phyloP scores from a whole-genome alignment of 2,888 invertebrate species.

The Drosophila quinaria region DNA sequence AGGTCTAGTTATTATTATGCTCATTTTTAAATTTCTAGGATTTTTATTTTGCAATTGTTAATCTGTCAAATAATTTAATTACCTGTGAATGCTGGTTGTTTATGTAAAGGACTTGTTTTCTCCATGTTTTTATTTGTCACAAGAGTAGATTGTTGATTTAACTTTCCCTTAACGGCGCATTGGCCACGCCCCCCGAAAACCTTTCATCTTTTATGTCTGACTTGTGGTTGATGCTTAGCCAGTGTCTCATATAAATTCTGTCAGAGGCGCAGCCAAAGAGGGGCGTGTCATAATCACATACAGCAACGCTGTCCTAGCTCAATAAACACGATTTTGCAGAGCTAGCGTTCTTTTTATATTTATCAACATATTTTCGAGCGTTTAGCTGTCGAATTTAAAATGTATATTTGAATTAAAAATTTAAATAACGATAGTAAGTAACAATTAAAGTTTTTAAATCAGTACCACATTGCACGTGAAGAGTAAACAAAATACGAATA shows the following conservation, averaged over 20 bases:
- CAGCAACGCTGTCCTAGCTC: too few relatives aligned
- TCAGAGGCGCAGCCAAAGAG: conserved; percentile 5
- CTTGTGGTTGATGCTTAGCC: conserved; percentile 39
- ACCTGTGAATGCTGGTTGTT: not conserved
- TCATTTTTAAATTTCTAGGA: not conserved
- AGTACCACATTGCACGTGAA: too few relatives aligned
- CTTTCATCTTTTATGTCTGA: conserved; percentile 47
- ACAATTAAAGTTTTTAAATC: too few relatives aligned
- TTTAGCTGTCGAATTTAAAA: too few relatives aligned
- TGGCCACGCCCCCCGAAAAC: conserved; percentile 28
- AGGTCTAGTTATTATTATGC: not conserved
- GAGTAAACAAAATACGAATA: too few relatives aligned
- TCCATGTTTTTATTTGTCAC: conserved; percentile 3
- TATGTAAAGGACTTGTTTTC: not conserved
- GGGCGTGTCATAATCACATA: not conserved
- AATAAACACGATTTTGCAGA: too few relatives aligned
- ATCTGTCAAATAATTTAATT: not conserved
- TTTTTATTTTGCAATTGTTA: not conserved
- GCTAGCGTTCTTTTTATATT: too few relatives aligned
- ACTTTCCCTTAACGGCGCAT: conserved; percentile 4
- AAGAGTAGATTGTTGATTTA: conserved; percentile 5
- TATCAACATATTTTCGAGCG: too few relatives aligned
- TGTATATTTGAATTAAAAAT: too few relatives aligned
- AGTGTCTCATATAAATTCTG: conserved; percentile 7
- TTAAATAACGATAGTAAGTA: too few relatives aligned